Percentiles rank a stretch among this genome's conserved stretches.
These are phyloP conservation scores for Metacarcinus magister DNA, from an alignment of 2,888 invertebrate species.

Conservation along the genomic window DNA sequence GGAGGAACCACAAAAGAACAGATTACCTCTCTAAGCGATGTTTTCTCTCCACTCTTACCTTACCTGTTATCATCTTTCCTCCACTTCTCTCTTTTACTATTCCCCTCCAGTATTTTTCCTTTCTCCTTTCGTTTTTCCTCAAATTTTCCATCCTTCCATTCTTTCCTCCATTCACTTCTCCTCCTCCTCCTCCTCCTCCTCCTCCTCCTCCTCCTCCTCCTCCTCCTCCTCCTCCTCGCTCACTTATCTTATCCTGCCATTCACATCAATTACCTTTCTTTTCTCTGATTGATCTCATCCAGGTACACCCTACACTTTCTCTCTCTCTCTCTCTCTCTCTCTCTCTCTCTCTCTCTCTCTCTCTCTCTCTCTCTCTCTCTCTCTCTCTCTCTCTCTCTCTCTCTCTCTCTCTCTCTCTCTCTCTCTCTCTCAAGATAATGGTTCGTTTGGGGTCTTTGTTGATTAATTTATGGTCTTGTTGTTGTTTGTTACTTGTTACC, in stretches of 20 bases:
- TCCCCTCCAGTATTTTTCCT: too few species aligned
- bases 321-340: background rate
- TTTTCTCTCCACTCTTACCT: background rate
- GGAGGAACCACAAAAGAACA: background rate
- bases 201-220: background rate
- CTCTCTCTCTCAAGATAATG: too few species aligned
- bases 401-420: background rate
- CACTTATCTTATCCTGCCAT: background rate
- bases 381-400: slow-evolving; percentile 27
- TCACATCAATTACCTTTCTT: background rate
- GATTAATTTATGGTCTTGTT: too few species aligned
- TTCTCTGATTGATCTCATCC: background rate
- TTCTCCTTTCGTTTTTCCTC: background rate
- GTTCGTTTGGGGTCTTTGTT: too few species aligned
- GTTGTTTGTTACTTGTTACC: too few species aligned
- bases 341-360: slow-evolving; percentile 60
- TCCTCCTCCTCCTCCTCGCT: background rate
- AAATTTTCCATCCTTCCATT: background rate
- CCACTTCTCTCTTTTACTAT: too few species aligned
- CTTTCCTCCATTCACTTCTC: background rate
- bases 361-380: slow-evolving; percentile 52
- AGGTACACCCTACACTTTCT: too few species aligned
- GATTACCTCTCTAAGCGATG: background rate
- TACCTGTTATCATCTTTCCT: too few species aligned
- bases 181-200: background rate